phyloP scores from a whole-genome alignment of 2,797 vertebrate species.

The Pangasius krempfi region DNA sequence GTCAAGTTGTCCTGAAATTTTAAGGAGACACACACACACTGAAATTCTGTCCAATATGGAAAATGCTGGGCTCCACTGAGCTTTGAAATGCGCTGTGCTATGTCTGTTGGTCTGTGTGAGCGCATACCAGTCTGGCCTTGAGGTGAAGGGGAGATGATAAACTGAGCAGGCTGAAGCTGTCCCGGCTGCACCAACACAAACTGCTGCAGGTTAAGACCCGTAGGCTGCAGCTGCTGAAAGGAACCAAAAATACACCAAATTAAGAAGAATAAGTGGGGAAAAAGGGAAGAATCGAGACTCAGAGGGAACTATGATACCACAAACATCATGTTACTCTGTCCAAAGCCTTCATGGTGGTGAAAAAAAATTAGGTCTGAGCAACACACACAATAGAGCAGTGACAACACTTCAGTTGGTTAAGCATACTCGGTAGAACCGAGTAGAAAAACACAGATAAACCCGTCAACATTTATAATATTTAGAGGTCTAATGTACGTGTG shows the following conservation, averaged over 20 bases:
- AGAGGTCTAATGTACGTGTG: no score
- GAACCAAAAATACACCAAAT: conserved; percentile 46
- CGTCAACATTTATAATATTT: no score
- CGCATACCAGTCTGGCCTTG: conserved; percentile 85
- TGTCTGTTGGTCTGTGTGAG: background rate
- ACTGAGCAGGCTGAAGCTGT: conserved; percentile 84
- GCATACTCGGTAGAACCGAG: background rate
- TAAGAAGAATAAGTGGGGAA: background rate
- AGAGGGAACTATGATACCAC: background rate
- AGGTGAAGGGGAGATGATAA: conserved; percentile 86
- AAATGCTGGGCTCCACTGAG: no score
- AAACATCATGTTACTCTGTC: background rate
- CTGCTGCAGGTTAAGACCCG: conserved; percentile 87
- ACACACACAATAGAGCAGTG: background rate
- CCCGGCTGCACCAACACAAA: conserved; percentile 85
- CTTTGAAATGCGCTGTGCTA: background rate
- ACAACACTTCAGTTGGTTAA: background rate
- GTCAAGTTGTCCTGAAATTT: background rate
- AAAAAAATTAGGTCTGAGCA: background rate
- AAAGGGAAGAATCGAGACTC: background rate
- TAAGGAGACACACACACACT: background rate
- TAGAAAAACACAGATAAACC: background rate
- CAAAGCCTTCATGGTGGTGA: background rate
- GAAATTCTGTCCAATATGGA: background rate
- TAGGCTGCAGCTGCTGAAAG: conserved; percentile 83